Base-by-base conservation (phyloP, 1,140 invertebrate species). In the Lepidostoma basale region DNA sequence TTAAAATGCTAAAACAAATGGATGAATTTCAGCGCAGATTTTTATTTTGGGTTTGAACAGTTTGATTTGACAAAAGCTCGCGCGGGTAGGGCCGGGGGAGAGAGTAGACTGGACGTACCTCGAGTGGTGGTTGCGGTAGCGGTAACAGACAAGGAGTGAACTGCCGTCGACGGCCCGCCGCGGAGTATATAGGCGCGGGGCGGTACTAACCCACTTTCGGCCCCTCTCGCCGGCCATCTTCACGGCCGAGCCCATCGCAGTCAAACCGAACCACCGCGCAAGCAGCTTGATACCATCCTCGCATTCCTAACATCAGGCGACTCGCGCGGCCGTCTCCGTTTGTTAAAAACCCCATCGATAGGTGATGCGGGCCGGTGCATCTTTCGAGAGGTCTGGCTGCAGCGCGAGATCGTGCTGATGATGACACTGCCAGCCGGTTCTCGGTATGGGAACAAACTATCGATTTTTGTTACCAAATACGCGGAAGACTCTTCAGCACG, bases 151-250 rank as follows among this genome's bases (percentile, higher is more conserved):
- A 30, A 58, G 16, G 52, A 67, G 30, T 67, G 64, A 59, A 67
- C 64, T 67, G 64, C 14, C 30, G 52, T 28, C 20, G 52, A 9
- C 52, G 18, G 39, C 14, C 36, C 33, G 39, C 33, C 8, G 54
- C 40, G 64, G 40, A 23, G 64, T 67, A 67, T 67, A 67, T 67
- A 67, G 64, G 52, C 52, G 64, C 49, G 39, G 64, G 16, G 20
- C 62, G 40, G 18, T 25, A 23, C 64, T 67, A 59, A 67, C 64
- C 64, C 36, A 67, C 52, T 45, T 67, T 33, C 26, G 25, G 52
- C 52, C 52, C 64, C 54, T 25, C 64, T n/a, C 28, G 28, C 22
- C 18, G 39, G 20, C 16, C 49, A 30, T 58, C 49, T 47, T 39
- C 63, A 4, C 18, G 12, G 26, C 18, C 62, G n/a, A n/a, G n/a